Percentiles rank a stretch among this genome's conserved stretches.
Evolutionary conservation across 2,113 vertebrate species (phyloP).

Genomic region (Beaufortia kweichowensis): DNA sequence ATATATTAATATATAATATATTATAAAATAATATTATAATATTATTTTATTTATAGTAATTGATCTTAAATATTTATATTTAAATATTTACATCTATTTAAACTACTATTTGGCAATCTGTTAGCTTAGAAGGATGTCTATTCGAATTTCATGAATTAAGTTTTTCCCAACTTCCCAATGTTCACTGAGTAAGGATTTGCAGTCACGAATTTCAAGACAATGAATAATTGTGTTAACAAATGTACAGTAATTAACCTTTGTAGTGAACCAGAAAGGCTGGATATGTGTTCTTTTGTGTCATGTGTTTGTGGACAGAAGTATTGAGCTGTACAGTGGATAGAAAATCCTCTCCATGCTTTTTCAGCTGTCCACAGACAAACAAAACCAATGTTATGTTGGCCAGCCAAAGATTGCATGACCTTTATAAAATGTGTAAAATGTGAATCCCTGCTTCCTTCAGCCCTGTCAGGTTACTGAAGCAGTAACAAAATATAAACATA

Average conservation of each 20-base stretch:
- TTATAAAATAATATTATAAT: too few relatives aligned
- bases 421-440: not conserved
- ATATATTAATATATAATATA: too few relatives aligned
- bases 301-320: conserved; percentile 8
- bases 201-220: not conserved
- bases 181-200: conserved; percentile 1
- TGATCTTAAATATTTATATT: too few relatives aligned
- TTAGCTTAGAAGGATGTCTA: too few relatives aligned
- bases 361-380: conserved; percentile 16
- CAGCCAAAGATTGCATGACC: not conserved
- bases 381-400: conserved; percentile 30
- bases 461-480: not conserved
- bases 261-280: conserved; percentile 1
- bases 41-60: too few relatives aligned
- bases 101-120: too few relatives aligned
- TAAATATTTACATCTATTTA: too few relatives aligned
- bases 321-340: conserved; percentile 3
- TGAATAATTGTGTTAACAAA: not conserved
- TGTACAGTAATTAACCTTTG: conserved; percentile 26
- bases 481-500: conserved; percentile 20
- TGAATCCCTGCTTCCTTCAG: not conserved
- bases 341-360: conserved; percentile 29
- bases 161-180: conserved; percentile 8
- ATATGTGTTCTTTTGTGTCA: conserved; percentile 16
- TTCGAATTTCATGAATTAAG: not conserved